These are phyloP conservation scores for Ophion slaviceki DNA, from an alignment of 2,888 invertebrate genomes.

Conservation along the genomic window DNA sequence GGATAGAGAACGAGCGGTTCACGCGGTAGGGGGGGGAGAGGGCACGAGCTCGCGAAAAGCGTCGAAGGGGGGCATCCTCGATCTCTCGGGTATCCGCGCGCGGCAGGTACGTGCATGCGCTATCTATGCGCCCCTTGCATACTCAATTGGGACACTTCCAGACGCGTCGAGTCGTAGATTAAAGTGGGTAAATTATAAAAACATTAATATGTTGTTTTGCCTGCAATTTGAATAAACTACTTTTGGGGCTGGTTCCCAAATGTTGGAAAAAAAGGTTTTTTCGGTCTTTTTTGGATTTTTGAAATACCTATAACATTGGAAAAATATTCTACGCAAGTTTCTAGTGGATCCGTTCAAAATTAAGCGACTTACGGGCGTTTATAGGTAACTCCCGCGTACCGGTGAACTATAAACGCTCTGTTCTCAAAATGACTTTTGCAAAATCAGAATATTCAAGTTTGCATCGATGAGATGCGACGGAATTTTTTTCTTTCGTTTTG, in stretches of 20 bases:
- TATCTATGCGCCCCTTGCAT: constrained; percentile 47
- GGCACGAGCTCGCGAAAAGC: constrained; percentile 54
- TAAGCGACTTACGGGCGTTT: too few species aligned
- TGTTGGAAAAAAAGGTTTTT: background rate
- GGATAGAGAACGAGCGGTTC: constrained; percentile 36
- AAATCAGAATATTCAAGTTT: too few species aligned
- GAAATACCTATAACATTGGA: too few species aligned
- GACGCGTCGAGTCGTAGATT: background rate
- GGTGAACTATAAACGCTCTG: too few species aligned
- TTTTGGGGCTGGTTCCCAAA: too few species aligned
- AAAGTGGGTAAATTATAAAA: background rate
- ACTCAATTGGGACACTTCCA: constrained; percentile 6
- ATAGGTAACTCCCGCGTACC: too few species aligned
- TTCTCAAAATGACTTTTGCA: too few species aligned
- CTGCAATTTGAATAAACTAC: too few species aligned
- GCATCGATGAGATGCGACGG: too few species aligned
- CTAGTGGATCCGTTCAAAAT: too few species aligned
- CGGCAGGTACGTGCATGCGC: constrained; percentile 56
- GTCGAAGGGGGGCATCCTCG: constrained; percentile 57
- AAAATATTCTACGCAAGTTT: too few species aligned
- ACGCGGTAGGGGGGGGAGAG: background rate
- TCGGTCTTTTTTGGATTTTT: background rate
- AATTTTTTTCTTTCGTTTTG: too few species aligned
- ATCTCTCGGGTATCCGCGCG: constrained; percentile 44
- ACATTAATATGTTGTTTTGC: background rate